Conservation (phyloP, 1,140 invertebrate species). For the Argopecten irradians region DNA sequence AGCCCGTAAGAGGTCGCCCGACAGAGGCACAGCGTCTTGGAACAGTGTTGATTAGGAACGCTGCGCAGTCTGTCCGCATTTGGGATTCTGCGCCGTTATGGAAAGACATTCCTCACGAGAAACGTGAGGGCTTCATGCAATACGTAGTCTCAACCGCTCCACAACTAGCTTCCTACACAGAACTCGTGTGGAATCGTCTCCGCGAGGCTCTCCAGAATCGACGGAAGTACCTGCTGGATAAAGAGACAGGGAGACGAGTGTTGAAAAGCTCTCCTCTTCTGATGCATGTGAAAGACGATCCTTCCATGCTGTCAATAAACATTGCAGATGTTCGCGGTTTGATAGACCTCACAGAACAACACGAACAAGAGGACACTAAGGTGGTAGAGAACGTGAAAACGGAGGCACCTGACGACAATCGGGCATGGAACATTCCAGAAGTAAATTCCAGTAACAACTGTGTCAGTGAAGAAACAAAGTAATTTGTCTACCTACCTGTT, state of each 20-base stretch:
- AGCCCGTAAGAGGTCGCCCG: slow-evolving; percentile 44
- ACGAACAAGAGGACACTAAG: not conserved
- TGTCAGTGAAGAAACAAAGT: too few species aligned
- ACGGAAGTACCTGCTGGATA: slow-evolving; percentile 59
- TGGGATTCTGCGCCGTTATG: slow-evolving; percentile 56
- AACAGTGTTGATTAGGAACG: slow-evolving; percentile 54
- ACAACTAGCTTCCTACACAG: slow-evolving; percentile 48
- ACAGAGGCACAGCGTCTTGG: slow-evolving; percentile 57
- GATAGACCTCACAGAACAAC: not conserved
- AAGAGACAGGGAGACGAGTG: slow-evolving; percentile 51
- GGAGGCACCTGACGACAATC: not conserved
- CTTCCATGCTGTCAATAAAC: not conserved
- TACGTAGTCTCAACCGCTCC: slow-evolving; percentile 53
- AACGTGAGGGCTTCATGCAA: slow-evolving; percentile 50
- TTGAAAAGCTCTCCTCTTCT: slow-evolving; percentile 26
- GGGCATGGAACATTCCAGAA: too few species aligned
- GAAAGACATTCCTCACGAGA: slow-evolving; percentile 46
- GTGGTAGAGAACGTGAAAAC: not conserved
- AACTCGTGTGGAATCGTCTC: slow-evolving; percentile 54
- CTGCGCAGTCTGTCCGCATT: slow-evolving; percentile 56
- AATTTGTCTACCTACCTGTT: too few species aligned
- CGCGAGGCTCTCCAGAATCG: slow-evolving; percentile 60
- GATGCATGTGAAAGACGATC: not conserved
- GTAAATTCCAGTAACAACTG: too few species aligned
- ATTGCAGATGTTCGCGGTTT: not conserved